Base-by-base conservation (phyloP, 2,797 vertebrate species). In the Delichon dasypus region DNA sequence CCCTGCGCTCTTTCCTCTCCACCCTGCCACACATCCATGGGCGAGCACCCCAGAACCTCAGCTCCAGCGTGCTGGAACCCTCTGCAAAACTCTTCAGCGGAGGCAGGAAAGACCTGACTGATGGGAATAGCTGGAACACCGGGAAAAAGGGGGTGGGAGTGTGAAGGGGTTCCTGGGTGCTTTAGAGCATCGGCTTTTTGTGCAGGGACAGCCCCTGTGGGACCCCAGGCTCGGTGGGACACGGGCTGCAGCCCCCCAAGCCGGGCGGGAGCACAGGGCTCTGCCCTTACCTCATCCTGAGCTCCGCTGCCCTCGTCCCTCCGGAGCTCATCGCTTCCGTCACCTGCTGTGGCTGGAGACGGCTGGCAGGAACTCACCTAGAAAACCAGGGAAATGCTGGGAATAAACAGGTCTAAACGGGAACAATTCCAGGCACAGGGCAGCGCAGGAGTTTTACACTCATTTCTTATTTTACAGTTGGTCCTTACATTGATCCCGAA, bases 11-110 rank as follows among this genome's bases (percentile, higher is more conserved):
- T 5, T 16, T 32, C 40, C 61, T 23, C 57, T 21, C 19, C 9
- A 5, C 7, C 44, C 22, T 40, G 34, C 68, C 80, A 13, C 2
- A 3, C 1, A 7, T 3, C 65, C 15, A 1, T 4, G 42, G 40
- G 16, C 7, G 3, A 68, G 51, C 17, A 3, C 15, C 48, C 2
- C 1, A 7, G 36, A 32, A 7, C n/a, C n/a, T n/a, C n/a, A n/a
- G n/a, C 0, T 3, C 13, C 18, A 15, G 51, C 0, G 4, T 21
- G 57, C 62, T 5, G 6, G 19, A 42, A 65, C 2, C 2, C 53
- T 40, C n/a, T 36, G 71, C 70, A 13, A 7, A 45, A 9, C 0
- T 0, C 38, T 11, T 16, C 4, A 7, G 50, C 0, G 30, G 19
- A 6, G 34, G 20, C 4, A 5, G 45, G 54, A 29, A 27, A 26